Evolutionary conservation across 92 coral and sea anemone species (phyloP).

Genomic region (Metridium senile): DNA sequence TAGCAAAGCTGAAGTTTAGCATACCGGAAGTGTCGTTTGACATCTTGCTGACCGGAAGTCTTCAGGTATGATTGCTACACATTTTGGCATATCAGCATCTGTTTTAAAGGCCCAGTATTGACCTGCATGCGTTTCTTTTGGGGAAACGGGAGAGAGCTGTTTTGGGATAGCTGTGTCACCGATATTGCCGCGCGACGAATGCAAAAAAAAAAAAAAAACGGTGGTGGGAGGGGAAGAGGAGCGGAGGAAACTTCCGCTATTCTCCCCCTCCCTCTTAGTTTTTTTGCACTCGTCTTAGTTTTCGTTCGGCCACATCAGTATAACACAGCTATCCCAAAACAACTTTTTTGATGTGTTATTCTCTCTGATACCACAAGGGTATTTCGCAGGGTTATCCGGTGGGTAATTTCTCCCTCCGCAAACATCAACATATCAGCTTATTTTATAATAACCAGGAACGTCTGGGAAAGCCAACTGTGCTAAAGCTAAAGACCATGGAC

Average conservation of each 20-base stretch:
- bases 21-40: constrained; percentile 12
- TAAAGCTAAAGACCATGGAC: not conserved
- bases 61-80: not conserved
- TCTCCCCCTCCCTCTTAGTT: too few relatives aligned
- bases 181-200: too few relatives aligned
- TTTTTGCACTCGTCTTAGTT: too few relatives aligned
- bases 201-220: too few relatives aligned
- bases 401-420: not conserved
- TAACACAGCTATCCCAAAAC: too few relatives aligned
- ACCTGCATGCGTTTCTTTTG: too few relatives aligned
- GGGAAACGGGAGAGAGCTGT: too few relatives aligned
- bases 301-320: too few relatives aligned
- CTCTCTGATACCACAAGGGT: not conserved
- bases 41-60: constrained; percentile 2
- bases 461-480: not conserved
- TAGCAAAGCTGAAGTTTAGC: not conserved
- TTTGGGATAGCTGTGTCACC: too few relatives aligned
- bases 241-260: too few relatives aligned
- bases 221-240: too few relatives aligned
- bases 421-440: not conserved
- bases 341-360: too few relatives aligned
- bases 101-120: not conserved
- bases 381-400: not conserved
- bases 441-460: not conserved
- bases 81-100: not conserved